Conservation (phyloP, 2,113 vertebrate species). For the Rhipidura dahli region DNA sequence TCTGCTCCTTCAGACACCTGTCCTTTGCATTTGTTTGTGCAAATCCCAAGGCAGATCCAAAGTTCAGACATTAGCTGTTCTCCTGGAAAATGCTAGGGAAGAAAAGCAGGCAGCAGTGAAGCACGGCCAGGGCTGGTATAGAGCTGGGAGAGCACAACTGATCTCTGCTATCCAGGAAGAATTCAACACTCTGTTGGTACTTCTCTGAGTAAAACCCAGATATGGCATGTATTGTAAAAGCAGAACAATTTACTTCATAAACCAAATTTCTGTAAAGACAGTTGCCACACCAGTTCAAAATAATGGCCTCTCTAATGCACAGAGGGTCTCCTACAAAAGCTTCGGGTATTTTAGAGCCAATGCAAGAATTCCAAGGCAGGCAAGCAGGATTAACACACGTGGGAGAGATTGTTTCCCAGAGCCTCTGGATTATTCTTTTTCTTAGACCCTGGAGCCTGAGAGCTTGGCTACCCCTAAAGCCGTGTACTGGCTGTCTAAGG, state of each 20-base stretch:
- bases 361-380: not conserved
- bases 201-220: not conserved
- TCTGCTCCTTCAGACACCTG: not conserved
- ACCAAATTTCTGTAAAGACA: not conserved
- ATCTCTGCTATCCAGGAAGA: not conserved
- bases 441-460: not conserved
- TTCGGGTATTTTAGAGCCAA: not conserved
- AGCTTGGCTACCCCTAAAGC: not conserved
- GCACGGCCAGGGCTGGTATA: rapidly evolving
- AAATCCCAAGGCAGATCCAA: not conserved
- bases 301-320: not conserved
- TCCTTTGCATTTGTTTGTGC: not conserved
- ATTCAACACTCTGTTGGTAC: not conserved
- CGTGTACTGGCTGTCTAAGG: not conserved
- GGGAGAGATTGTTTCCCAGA: not conserved
- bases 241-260: not conserved
- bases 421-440: not conserved
- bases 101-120: not conserved
- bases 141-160: not conserved
- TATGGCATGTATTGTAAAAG: not conserved
- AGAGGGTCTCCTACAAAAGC: not conserved
- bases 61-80: not conserved
- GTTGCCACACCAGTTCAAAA: not conserved
- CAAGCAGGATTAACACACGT: not conserved
- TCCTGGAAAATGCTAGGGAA: not conserved